These are phyloP conservation scores for Acrocephalus scirpaceus DNA, from an alignment of 2,797 vertebrate species.

Conservation along the genomic window DNA sequence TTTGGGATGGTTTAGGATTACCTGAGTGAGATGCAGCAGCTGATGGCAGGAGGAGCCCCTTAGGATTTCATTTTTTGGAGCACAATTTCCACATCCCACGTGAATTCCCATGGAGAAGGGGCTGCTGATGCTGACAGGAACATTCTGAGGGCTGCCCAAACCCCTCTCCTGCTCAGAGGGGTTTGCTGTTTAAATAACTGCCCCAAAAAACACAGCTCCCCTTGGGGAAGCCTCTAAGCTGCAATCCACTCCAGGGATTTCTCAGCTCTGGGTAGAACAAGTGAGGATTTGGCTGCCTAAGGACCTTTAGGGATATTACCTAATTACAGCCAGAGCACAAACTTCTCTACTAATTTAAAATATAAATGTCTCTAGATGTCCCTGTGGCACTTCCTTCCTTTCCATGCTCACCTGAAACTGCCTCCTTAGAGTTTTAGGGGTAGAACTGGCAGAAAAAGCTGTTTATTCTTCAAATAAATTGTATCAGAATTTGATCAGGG, in stretches of 20 bases:
- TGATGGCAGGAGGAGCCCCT: not conserved
- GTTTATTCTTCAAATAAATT: not conserved
- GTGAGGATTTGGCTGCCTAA: not conserved
- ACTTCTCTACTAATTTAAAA: not conserved
- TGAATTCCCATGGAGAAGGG: not conserved
- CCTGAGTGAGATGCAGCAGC: not conserved
- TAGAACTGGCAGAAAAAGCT: not conserved
- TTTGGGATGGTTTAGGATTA: not conserved
- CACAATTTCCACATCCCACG: not conserved
- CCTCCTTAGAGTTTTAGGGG: not conserved
- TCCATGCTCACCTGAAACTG: not conserved
- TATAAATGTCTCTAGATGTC: not conserved
- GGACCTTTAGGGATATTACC: not conserved
- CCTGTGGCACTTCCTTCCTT: not conserved
- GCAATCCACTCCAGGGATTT: not conserved
- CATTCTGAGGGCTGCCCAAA: not conserved
- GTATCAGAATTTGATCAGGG: not conserved
- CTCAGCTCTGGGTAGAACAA: not conserved
- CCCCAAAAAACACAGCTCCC: not conserved
- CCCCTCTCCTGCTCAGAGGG: not conserved
- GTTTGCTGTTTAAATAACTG: not conserved
- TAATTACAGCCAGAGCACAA: constrained; percentile 2
- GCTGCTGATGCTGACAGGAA: not conserved
- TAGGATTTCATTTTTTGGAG: not conserved
- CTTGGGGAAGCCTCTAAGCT: not conserved